Evolutionary conservation across 2,888 invertebrate genomes (phyloP).

Genomic region (Xylota segnis): DNA sequence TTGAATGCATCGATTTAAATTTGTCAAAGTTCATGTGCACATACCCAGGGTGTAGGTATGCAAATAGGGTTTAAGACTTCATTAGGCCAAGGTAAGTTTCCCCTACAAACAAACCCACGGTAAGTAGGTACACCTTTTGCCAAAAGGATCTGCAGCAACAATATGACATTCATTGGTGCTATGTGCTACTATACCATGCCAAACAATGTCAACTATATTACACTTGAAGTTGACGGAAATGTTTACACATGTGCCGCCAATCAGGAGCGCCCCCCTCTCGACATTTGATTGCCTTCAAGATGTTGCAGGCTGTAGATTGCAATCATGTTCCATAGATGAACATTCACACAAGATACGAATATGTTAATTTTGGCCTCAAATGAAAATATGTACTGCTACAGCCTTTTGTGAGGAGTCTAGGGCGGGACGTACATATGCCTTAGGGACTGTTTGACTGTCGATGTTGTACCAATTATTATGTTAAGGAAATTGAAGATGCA

Average conservation of each 20-base stretch:
- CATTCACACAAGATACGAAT: not conserved
- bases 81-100: conserved; percentile 16
- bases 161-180: conserved; percentile 31
- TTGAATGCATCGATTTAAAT: not conserved
- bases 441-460: not conserved
- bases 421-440: not conserved
- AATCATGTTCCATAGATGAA: not conserved
- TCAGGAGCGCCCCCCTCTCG: conserved; percentile 33
- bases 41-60: not conserved
- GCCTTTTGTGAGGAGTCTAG: not conserved
- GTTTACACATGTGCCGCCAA: conserved; percentile 41
- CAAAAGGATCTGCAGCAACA: conserved; percentile 7
- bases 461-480: not conserved
- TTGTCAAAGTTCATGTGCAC: not conserved
- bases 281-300: conserved; percentile 26
- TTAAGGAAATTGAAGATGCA: not conserved
- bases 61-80: conserved; percentile 30
- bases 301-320: not conserved
- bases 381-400: not conserved
- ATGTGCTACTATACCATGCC: conserved; percentile 24
- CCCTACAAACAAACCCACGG: not conserved
- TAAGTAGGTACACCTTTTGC: not conserved
- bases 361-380: not conserved
- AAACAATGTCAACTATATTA: conserved; percentile 15
- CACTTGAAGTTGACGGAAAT: conserved; percentile 23